Evolutionary conservation across 2,797 vertebrate genomes (phyloP).

Genomic region (Cynodonichthys magdalenae): DNA sequence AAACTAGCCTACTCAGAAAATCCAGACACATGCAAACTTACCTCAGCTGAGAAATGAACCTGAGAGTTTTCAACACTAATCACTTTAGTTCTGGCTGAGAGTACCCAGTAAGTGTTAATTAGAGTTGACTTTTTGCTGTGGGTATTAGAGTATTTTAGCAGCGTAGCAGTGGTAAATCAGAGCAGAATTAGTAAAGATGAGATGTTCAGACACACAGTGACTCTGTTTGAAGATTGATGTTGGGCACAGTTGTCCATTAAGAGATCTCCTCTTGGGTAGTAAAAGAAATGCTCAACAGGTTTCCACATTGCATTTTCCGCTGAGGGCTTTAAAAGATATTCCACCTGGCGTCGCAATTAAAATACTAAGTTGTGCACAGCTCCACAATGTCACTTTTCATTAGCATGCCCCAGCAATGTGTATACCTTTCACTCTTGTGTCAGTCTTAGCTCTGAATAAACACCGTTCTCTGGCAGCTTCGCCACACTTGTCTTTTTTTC

Average conservation of each 20-base stretch:
- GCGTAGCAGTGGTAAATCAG: conserved; percentile 16
- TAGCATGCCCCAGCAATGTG: conserved; percentile 50
- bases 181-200: conserved; percentile 8
- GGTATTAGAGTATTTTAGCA: background rate
- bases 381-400: conserved; percentile 78
- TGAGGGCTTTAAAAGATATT: conserved; percentile 46
- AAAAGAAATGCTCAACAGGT: conserved; percentile 34
- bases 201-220: conserved; percentile 17
- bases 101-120: conserved; percentile 10
- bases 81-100: background rate
- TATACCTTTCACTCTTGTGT: conserved; percentile 53
- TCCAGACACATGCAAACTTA: no score
- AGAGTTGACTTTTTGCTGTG: background rate
- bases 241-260: conserved; percentile 5
- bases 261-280: conserved; percentile 26
- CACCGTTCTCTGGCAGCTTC: conserved; percentile 60
- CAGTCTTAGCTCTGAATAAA: conserved; percentile 54
- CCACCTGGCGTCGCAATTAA: conserved; percentile 60
- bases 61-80: no score
- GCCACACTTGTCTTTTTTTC: conserved; percentile 36
- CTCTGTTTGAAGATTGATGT: conserved; percentile 27
- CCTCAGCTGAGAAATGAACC: no score
- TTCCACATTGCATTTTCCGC: conserved; percentile 35
- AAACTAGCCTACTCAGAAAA: no score
- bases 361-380: conserved; percentile 64